Evolutionary conservation across 1,140 invertebrate species (phyloP), one percentile per base, ranked within the genome.

Genomic region (Drosophila aff.): DNA sequence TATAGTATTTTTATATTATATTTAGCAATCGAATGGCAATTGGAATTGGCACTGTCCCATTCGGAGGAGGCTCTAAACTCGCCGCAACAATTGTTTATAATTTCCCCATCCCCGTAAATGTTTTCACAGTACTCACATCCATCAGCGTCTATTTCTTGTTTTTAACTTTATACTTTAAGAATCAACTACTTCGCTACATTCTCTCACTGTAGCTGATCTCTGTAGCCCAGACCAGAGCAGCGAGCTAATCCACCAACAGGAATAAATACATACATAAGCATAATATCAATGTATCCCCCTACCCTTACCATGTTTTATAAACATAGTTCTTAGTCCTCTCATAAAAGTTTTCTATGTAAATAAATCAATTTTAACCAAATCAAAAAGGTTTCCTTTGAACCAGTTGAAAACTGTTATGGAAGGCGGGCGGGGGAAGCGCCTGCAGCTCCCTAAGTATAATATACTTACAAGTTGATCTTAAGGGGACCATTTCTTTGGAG

Each of bases 111-210:
- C 13, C 49, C 33, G 49, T 23, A 4, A 23, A 52, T 31, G 33
- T 33, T 38, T 21, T 44, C 11, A 10, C 31, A 26, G 36, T 55
- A 62, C 10, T 31, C n/a, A 15, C 49, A 36, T 23, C 18, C 23
- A 23, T 50, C 15, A 43, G 28, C 40, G 68, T 77, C 58, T 76
- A 23, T n/a, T 62, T 16, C 50, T 16, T 58, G 44, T 78, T 78
- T 77, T 78, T 43, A 69, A 49, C 61, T 47, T 46, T 11, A 71
- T 26, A 57, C 36, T 36, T 41, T 69, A 21, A 40, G 18, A 18
- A 31, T 57, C 36, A 71, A 65, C 15, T 53, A 80, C 84, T 87
- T 87, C 83, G 73, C 68, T 67, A 87, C 83, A 87, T 87, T 87
- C 83, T 65, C 52, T 61, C 18, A 64, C 49, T 83, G 71, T 82